Evolutionary conservation across 2,113 vertebrate species (phyloP).

Genomic region (Synodontis membranacea): DNA sequence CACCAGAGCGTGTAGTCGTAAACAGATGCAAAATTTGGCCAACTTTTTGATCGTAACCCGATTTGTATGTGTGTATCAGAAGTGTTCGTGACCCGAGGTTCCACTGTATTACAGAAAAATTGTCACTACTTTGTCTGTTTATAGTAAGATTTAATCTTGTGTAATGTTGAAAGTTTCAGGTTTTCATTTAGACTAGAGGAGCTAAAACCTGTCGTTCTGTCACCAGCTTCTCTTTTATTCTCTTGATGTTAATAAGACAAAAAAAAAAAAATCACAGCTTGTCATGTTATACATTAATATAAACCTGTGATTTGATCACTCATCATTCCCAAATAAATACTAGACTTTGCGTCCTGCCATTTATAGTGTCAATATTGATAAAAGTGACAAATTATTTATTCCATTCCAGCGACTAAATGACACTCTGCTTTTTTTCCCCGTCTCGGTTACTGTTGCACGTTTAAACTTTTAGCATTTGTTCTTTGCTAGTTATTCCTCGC

Average conservation of each 20-base stretch:
- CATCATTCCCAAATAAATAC: not conserved
- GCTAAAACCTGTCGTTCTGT: not conserved
- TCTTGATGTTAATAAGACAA: not conserved
- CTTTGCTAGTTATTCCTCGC: too few species aligned
- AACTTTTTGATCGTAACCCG: too few species aligned
- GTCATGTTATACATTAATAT: not conserved
- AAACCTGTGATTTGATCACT: not conserved
- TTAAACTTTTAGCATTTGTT: too few species aligned
- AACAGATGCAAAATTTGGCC: too few species aligned
- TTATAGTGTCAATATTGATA: not conserved
- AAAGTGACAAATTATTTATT: not conserved
- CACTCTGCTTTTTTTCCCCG: not conserved
- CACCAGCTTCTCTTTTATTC: not conserved
- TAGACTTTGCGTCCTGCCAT: not conserved
- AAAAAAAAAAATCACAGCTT: not conserved
- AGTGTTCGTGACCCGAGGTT: too few species aligned
- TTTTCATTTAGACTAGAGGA: not conserved
- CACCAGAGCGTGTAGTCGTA: too few species aligned
- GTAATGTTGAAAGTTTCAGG: not conserved
- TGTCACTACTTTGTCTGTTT: too few species aligned
- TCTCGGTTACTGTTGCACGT: not conserved
- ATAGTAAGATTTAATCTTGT: too few species aligned
- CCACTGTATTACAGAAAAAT: too few species aligned
- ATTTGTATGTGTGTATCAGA: too few species aligned
- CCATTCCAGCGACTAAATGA: not conserved